Evolutionary conservation across 2,888 invertebrate genomes (phyloP), one percentile per base, ranked within the genome.

Genomic region (Drosophila longiperda): DNA sequence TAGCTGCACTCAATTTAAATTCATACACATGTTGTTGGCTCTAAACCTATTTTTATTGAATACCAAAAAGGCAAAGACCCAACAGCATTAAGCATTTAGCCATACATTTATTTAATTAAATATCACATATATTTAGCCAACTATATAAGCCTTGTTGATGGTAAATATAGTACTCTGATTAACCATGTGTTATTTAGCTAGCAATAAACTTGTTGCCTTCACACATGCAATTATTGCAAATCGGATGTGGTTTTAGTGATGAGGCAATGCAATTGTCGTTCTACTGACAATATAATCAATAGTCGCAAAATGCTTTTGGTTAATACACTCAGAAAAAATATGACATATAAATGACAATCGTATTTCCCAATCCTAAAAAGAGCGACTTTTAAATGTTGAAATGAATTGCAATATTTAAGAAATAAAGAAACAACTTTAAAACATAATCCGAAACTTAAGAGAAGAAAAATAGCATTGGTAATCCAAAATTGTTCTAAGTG

Each of bases 1-100:
- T 52, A 11, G 68, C 71, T 54, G 40, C 40, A 55, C 66, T 54
- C 80, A 80, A 75, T 83, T 75, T 73, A 86, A 80, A 86, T 75
- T 75, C 83, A 73, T 73, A 70, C 67, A 48, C 71, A 26, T 45
- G 50, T 70, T 45, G 3, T 40, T 33, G 38, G 62, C 33, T 20
- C 66, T 23, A 62, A 66, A 58, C 59, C 75, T 80, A 80, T 69
- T 77, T 78, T 65, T 68, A 73, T 69, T 63, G 42, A n/a, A 40
- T 54, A 49, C 42, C 20, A 34, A 53, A 36, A 55, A 50, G 26
- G n/a, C 23, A 55, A 48, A 32, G 15, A 40, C 38, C 57, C 38
- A 15, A 20, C 29, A 29, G 17, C 26, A 17, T 26, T 23, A 20
- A 20, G 50, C 12, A 26, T 4, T n/a, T 34, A 34, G n/a, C 53